Evolutionary conservation across 2,888 invertebrate species (phyloP).

Genomic region (Rhamphomyia laevipes): DNA sequence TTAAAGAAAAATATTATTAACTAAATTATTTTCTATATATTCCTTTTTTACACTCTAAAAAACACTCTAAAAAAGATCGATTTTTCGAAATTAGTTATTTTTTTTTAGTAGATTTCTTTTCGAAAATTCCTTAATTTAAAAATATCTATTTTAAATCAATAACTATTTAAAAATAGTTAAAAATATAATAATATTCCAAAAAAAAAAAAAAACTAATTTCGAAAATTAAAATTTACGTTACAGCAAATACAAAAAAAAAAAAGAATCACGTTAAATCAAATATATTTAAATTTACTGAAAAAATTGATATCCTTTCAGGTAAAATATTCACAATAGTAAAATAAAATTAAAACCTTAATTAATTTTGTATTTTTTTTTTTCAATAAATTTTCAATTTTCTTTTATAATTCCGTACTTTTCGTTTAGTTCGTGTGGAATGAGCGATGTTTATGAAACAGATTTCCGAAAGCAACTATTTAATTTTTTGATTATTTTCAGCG

Average conservation of each 20-base stretch:
- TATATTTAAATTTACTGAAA: too few species aligned
- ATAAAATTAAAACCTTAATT: too few species aligned
- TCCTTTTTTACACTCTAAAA: background rate
- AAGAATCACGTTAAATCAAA: too few species aligned
- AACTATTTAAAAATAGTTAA: background rate
- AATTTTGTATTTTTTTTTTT: constrained; percentile 21
- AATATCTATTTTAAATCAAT: too few species aligned
- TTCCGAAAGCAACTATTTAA: constrained; percentile 39
- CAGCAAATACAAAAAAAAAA: too few species aligned
- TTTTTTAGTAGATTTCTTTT: background rate
- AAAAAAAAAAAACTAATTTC: constrained; percentile 6
- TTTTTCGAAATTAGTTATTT: background rate
- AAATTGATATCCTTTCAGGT: too few species aligned
- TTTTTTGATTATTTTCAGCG: constrained; percentile 14
- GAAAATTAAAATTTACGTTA: constrained; percentile 7
- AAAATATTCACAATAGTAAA: too few species aligned
- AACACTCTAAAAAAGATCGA: background rate
- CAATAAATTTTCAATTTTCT: constrained; percentile 15
- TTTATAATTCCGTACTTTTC: constrained; percentile 8
- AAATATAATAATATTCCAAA: constrained; percentile 2
- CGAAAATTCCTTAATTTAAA: too few species aligned
- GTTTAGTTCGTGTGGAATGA: constrained; percentile 30
- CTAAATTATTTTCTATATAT: constrained; percentile 27
- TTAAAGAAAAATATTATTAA: background rate
- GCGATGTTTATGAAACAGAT: constrained; percentile 38